Evolutionary conservation across 2,888 invertebrate species (phyloP), one percentile per base, ranked within the genome.

Genomic region (Panzeria rudis): DNA sequence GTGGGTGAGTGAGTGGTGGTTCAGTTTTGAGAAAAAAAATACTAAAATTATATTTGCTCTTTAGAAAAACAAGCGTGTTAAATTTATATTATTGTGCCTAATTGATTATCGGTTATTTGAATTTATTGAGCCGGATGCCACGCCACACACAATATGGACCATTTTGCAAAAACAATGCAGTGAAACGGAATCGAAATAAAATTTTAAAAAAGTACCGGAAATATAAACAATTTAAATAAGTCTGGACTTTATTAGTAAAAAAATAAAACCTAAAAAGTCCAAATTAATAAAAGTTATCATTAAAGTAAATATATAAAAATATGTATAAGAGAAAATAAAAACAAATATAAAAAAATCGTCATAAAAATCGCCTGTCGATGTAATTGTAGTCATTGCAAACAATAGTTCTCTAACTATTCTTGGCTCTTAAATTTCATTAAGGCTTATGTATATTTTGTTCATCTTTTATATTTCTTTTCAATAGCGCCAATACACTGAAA

Each of bases 61-160:
- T 13, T 56, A 90, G 25, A 91, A 90, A 88, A 91, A 91, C 56
- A 91, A 90, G 73, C 90, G 91, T 17, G 91, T 91, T 56, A 91
- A 91, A 80, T 91, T 91, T 75, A 87, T 91, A 15, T 90, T 91
- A 72, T 87, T 91, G 15, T 91, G 91, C 71, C 81, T 91, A 72
- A 91, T 91, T 35, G 91, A 91, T 86, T 89, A 89, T 9, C 91
- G 90, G 69, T 79, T 91, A 71, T 91, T 91, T 52, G 91, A 91
- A 80, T 91, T 91, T 69, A 91, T 83, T 91, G 91, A 90, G 89
- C 59, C 90, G 89, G 87, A 91, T 90, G 86, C 90, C 90, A 91
- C 91, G 25, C 88, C 91, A 9, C 87, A 88, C 35, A 89, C 90
- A 83, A 86, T 91, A 25, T 91, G 91, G 91, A 88, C 84, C 15